Percentiles rank a stretch among this genome's conserved stretches.
Conservation (phyloP, 2,888 invertebrate genomes). For the Lepidocyrtinus sp. region DNA sequence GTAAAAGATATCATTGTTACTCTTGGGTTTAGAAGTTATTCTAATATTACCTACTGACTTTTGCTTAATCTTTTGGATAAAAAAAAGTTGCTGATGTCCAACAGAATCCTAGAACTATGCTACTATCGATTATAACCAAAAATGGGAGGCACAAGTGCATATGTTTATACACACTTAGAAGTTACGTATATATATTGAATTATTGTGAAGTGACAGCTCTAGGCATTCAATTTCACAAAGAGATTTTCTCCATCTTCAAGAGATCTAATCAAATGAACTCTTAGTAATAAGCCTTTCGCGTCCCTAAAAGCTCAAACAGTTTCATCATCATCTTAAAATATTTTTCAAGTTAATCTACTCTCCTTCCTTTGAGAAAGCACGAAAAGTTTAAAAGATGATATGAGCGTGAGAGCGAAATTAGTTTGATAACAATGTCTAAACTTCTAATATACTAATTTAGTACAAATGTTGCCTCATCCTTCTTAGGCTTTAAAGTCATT, state of each 20-base stretch:
- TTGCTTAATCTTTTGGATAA: too few relatives aligned
- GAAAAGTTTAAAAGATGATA: not conserved
- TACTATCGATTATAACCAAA: too few relatives aligned
- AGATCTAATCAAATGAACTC: not conserved
- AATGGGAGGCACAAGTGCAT: too few relatives aligned
- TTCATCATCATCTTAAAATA: too few relatives aligned
- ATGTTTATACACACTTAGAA: too few relatives aligned
- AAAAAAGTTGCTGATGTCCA: too few relatives aligned
- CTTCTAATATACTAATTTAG: slow-evolving; percentile 19
- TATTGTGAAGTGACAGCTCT: not conserved
- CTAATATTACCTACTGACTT: too few relatives aligned
- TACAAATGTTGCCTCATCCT: not conserved
- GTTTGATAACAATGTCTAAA: slow-evolving; percentile 1
- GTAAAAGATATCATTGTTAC: too few relatives aligned
- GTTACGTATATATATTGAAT: too few relatives aligned
- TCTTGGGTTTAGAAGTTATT: too few relatives aligned
- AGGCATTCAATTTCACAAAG: not conserved
- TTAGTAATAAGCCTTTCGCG: not conserved
- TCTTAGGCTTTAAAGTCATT: slow-evolving; percentile 1
- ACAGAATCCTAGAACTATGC: too few relatives aligned
- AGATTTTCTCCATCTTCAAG: not conserved
- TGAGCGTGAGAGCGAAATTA: not conserved
- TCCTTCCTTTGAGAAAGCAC: not conserved
- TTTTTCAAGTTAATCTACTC: too few relatives aligned
- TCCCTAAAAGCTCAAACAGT: not conserved